These are phyloP conservation scores for Drosophila pegasa DNA, from an alignment of 2,888 invertebrate species.

Conservation along the genomic window DNA sequence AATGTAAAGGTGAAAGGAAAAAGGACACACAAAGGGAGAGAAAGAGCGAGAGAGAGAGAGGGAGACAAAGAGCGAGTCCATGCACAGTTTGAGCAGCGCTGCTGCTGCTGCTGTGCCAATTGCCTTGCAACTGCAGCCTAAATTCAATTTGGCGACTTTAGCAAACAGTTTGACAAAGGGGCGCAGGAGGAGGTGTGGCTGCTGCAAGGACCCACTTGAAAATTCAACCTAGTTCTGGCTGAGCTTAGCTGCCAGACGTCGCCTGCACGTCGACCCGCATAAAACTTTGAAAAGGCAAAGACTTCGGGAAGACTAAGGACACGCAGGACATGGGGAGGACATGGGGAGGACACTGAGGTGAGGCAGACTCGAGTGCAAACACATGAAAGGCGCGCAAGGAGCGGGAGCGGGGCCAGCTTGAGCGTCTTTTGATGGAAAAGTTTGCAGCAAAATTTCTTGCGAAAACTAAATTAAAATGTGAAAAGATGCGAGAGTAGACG, in stretches of 20 bases:
- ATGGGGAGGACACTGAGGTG: background rate
- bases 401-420: conserved; percentile 6
- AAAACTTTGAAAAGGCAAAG: conserved; percentile 56
- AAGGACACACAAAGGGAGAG: background rate
- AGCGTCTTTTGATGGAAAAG: conserved; percentile 65
- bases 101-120: background rate
- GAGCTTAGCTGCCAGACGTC: conserved; percentile 15
- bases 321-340: background rate
- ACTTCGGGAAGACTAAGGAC: conserved; percentile 7
- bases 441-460: conserved; percentile 70
- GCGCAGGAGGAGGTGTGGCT: background rate
- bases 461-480: conserved; percentile 77
- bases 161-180: conserved; percentile 53
- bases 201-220: conserved; percentile 30
- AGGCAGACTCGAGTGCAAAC: conserved; percentile 26
- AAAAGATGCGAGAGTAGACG: conserved; percentile 41
- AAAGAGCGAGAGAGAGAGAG: background rate
- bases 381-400: conserved; percentile 10
- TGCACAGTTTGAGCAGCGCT: conserved; percentile 50
- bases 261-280: conserved; percentile 54
- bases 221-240: conserved; percentile 47
- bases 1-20: conserved; percentile 14
- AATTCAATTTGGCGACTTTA: conserved; percentile 64
- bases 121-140: conserved; percentile 23
- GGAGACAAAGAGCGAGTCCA: background rate